Conservation (phyloP, 2,797 vertebrate genomes). For the Rhynchotus rufescens region DNA sequence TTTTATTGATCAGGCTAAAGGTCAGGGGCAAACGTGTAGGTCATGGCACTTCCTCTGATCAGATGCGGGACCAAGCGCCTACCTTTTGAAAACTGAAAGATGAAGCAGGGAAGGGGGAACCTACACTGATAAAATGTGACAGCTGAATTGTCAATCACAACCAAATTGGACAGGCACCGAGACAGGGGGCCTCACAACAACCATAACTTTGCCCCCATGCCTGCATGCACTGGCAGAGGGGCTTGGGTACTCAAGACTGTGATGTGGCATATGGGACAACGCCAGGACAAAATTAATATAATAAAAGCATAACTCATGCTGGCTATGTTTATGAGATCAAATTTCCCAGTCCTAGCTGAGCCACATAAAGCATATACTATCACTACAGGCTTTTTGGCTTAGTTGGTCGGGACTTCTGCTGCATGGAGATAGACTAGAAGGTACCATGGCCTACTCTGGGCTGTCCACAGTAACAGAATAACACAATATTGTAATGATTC, state of each 20-base stretch:
- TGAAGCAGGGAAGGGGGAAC: neutral
- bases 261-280: neutral
- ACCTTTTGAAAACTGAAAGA: conserved; percentile 32
- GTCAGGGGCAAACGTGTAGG: conserved; percentile 76
- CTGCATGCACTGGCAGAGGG: neutral
- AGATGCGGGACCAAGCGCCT: neutral
- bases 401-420: conserved; percentile 16
- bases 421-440: conserved; percentile 22
- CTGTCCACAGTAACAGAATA: conserved; percentile 24
- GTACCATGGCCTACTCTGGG: conserved; percentile 5
- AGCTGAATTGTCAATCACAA: conserved; percentile 39
- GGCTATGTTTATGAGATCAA: conserved; percentile 24
- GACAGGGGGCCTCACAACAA: neutral
- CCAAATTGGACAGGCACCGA: conserved; percentile 39
- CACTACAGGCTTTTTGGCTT: conserved; percentile 20
- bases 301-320: conserved; percentile 42
- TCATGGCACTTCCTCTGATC: conserved; percentile 59
- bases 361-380: conserved; percentile 32
- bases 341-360: conserved; percentile 16
- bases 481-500: conserved; percentile 39
- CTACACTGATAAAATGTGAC: neutral
- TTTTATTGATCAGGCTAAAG: conserved; percentile 82
- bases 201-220: conserved; percentile 20
- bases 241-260: neutral
- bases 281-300: conserved; percentile 2